Evolutionary conservation across 37 sponge, comb jelly and placozoan species (phyloP), one percentile per base, ranked within the genome.

Genomic region (Ianthella basta): DNA sequence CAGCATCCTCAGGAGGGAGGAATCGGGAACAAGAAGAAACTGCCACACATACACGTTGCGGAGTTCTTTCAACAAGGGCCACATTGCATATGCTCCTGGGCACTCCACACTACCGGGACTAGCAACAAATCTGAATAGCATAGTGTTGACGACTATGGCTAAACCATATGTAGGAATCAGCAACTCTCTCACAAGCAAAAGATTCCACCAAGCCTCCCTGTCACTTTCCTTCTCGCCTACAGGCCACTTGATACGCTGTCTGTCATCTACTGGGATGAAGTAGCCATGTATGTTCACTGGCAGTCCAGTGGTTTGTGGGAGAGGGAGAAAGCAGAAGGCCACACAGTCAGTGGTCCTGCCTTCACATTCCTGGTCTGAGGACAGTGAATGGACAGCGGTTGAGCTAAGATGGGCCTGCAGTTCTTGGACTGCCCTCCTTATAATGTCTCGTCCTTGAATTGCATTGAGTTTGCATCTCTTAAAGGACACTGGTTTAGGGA

Each of bases 261-360:
- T 40, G 55, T 95, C 89, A 25, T 89, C 88, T 39, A 80, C 59
- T 0, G 92, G 90, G 37, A 88, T 60, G 61, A 95, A 95, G 63
- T 91, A 95, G 60, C 96, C 96, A 84, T 95, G 92, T 20, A 95
- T 59, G 55, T 90, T 80, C 55, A 92, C 90, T 44, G 96, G 96
- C 60, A 89, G 63, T 16, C 50, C 59, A 61, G 85, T 89, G 24
- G 64, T 29, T 1, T 30, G 72, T 27, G 96, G 90, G 15, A 95
- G 69, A 20, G 96, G 96, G n/a, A 95, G 88, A 79, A 95, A 95
- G 54, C 96, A 95, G 59, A 92, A 95, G 1, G 85, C 86, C 23
- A 82, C 80, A 6, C 95, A 92, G 61, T 67, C 57, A 23, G 25
- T 27, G 53, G 50, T n/a, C 14, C 75, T 36, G 5, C 35, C n/a